Percentiles rank a stretch among this genome's conserved stretches.
Conservation (phyloP, 2,888 invertebrate species). For the Drosophila robusta region DNA sequence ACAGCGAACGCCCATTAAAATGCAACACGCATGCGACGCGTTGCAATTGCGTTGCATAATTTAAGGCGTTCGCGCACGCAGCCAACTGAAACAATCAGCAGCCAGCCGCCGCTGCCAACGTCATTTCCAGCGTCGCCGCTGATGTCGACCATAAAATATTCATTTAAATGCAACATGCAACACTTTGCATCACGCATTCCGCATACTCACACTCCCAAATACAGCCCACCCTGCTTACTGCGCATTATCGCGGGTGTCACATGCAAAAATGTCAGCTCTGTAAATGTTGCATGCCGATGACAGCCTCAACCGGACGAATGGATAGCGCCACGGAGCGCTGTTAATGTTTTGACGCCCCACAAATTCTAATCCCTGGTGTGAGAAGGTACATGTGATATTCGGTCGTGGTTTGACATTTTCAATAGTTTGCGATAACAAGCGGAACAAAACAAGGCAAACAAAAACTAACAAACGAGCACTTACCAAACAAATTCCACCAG, state of each 20-base stretch:
- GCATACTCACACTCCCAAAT: constrained; percentile 8
- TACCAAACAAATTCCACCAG: constrained; percentile 52
- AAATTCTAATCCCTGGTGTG: constrained; percentile 57
- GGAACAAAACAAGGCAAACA: constrained; percentile 54
- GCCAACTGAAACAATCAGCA: constrained; percentile 60
- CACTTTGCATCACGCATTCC: constrained; percentile 73
- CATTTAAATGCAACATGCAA: constrained; percentile 78
- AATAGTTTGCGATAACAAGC: constrained; percentile 56
- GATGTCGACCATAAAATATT: constrained; percentile 73
- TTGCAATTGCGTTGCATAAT: constrained; percentile 70
- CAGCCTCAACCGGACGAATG: constrained; percentile 59
- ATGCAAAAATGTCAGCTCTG: constrained; percentile 61
- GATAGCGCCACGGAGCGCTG: constrained; percentile 22
- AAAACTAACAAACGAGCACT: constrained; percentile 59
- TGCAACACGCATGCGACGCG: constrained; percentile 71
- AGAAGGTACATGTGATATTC: constrained; percentile 21
- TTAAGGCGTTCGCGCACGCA: constrained; percentile 68
- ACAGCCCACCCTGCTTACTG: constrained; percentile 2
- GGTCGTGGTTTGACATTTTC: constrained; percentile 34
- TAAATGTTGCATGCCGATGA: constrained; percentile 67
- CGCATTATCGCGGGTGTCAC: constrained; percentile 61
- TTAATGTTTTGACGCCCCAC: constrained; percentile 28
- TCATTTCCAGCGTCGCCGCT: constrained; percentile 40
- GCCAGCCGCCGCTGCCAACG: constrained; percentile 40
- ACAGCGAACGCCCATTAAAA: constrained; percentile 60